Evolutionary conservation across 1,140 invertebrate genomes (phyloP).

Genomic region (Mamestra configurata): DNA sequence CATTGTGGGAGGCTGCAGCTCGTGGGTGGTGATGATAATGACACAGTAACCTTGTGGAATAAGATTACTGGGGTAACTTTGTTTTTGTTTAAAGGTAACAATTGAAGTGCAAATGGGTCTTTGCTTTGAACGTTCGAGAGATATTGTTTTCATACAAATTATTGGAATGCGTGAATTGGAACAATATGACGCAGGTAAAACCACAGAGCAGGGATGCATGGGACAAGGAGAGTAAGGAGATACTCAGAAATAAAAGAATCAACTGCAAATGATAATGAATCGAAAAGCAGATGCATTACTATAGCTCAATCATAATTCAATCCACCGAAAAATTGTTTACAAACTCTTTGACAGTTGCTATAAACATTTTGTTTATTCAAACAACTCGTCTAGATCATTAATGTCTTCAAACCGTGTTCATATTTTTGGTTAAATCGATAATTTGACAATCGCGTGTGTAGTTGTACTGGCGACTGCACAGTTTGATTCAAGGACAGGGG

Average conservation of each 20-base stretch:
- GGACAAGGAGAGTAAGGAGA: too few species aligned
- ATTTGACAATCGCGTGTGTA: constrained; percentile 30
- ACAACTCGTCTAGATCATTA: background rate
- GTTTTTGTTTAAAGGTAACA: background rate
- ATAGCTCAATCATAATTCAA: background rate
- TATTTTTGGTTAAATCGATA: constrained; percentile 35
- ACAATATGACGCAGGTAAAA: too few species aligned
- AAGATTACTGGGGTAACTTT: constrained; percentile 13
- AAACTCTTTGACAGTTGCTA: background rate
- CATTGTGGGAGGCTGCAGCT: background rate
- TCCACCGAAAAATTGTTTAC: background rate
- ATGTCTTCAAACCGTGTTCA: constrained; percentile 1
- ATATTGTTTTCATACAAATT: background rate
- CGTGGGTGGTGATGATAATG: constrained; percentile 28
- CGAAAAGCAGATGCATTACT: background rate
- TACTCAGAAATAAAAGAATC: too few species aligned
- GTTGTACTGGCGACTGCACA: constrained; percentile 2
- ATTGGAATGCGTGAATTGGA: too few species aligned
- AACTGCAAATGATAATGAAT: background rate
- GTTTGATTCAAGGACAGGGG: constrained; percentile 27
- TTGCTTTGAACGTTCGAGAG: background rate
- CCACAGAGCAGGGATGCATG: too few species aligned
- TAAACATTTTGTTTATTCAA: background rate
- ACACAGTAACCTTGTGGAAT: constrained; percentile 20
- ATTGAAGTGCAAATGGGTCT: background rate